Evolutionary conservation across 2,888 invertebrate genomes (phyloP).

Genomic region (Ceriagrion tenellum): DNA sequence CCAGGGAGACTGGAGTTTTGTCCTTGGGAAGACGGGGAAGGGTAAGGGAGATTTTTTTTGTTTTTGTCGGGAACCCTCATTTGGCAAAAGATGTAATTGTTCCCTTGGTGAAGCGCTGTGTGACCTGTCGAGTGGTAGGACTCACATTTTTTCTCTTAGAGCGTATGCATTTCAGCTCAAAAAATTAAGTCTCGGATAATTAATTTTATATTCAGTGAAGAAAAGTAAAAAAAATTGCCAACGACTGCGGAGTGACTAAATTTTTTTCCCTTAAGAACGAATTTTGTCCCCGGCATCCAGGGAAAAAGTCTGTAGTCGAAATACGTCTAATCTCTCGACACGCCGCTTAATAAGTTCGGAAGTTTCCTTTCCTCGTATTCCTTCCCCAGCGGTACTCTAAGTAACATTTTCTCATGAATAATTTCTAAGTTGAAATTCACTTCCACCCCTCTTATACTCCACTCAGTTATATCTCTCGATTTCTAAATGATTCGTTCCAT

Average conservation of each 20-base stretch:
- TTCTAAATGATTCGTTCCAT: not conserved
- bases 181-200: not conserved
- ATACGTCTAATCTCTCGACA: not conserved
- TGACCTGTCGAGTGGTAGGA: no score
- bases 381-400: not conserved
- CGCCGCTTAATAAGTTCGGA: not conserved
- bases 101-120: no score
- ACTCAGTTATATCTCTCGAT: not conserved
- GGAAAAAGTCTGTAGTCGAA: not conserved
- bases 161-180: not conserved
- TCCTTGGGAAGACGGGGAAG: no score
- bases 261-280: not conserved
- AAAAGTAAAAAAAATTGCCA: not conserved
- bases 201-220: not conserved
- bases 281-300: not conserved
- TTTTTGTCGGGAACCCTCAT: no score
- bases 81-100: no score
- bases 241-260: not conserved
- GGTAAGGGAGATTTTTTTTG: no score
- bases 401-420: not conserved
- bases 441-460: not conserved
- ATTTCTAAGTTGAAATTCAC: not conserved
- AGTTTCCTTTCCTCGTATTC: not conserved
- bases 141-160: not conserved
- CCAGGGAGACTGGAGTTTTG: no score